phyloP scores from a whole-genome alignment of 1,140 invertebrate genomes.

The Dinoponera quadriceps region DNA sequence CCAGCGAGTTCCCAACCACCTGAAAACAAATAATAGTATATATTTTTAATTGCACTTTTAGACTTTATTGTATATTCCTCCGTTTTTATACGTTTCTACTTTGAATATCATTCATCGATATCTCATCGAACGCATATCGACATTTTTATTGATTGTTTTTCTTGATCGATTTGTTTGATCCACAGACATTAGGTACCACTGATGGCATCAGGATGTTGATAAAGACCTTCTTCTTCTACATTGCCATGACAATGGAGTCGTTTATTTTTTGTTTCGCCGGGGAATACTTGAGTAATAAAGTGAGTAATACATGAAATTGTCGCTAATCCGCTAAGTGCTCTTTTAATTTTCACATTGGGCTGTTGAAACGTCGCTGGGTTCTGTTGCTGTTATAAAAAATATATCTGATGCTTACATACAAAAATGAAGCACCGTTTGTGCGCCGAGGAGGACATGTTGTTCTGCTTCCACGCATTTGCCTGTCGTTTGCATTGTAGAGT shows the following conservation, averaged over 20 bases:
- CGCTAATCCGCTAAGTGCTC: neutral
- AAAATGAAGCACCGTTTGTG: neutral
- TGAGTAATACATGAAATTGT: constrained; percentile 29
- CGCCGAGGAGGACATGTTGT: neutral
- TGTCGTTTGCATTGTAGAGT: constrained; percentile 42
- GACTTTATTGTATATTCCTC: neutral
- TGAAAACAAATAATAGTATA: neutral
- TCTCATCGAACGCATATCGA: neutral
- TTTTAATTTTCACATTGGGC: neutral
- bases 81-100: neutral
- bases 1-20: no score
- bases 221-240: constrained; percentile 56
- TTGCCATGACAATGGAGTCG: constrained; percentile 53
- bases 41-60: neutral
- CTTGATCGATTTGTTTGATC: neutral
- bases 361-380: neutral
- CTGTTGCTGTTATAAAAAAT: neutral
- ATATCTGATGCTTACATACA: neutral
- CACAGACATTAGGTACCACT: constrained; percentile 36
- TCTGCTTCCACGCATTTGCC: neutral
- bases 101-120: neutral
- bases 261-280: constrained; percentile 66
- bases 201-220: neutral
- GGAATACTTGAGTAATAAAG: constrained; percentile 64
- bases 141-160: neutral